Evolutionary conservation across 1,140 invertebrate species (phyloP).

Genomic region (Nasonia giraulti): DNA sequence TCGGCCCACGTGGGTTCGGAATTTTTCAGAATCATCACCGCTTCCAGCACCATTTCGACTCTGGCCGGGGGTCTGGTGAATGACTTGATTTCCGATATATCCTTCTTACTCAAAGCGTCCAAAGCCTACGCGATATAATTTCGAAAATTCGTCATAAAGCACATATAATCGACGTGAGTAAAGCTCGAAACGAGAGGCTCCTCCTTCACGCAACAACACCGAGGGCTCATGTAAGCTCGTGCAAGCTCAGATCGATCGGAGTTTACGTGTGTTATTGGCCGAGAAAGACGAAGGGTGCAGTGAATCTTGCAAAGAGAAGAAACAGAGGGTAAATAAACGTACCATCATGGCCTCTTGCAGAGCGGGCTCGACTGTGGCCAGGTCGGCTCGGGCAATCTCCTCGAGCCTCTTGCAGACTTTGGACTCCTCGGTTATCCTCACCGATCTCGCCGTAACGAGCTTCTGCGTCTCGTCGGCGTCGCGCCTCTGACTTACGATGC

Average conservation of each 20-base stretch:
- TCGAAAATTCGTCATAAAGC: constrained; percentile 60
- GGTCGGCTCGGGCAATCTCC: constrained; percentile 84
- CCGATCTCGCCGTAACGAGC: constrained; percentile 79
- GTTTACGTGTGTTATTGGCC: constrained; percentile 63
- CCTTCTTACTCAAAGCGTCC: constrained; percentile 90
- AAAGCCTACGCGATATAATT: constrained; percentile 76
- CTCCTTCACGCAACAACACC: constrained; percentile 6
- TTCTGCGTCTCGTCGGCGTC: constrained; percentile 85
- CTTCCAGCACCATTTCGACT: constrained; percentile 92
- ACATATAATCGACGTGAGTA: too few relatives aligned
- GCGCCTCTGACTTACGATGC: constrained; percentile 84
- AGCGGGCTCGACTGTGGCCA: constrained; percentile 89
- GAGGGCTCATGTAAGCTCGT: not conserved
- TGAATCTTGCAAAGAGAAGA: too few relatives aligned
- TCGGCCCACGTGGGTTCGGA: constrained; percentile 89
- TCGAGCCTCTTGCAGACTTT: constrained; percentile 86
- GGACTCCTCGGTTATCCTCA: constrained; percentile 86
- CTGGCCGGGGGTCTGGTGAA: constrained; percentile 88
- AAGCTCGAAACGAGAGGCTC: constrained; percentile 77
- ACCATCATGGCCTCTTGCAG: constrained; percentile 87
- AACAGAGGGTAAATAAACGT: not conserved
- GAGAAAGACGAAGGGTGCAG: constrained; percentile 7
- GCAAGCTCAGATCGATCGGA: too few relatives aligned
- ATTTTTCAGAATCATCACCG: constrained; percentile 87
- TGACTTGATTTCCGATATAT: constrained; percentile 91